These are phyloP conservation scores for Pseudotriccus pelzelni DNA, from an alignment of 2,797 vertebrate species.

Conservation along the genomic window DNA sequence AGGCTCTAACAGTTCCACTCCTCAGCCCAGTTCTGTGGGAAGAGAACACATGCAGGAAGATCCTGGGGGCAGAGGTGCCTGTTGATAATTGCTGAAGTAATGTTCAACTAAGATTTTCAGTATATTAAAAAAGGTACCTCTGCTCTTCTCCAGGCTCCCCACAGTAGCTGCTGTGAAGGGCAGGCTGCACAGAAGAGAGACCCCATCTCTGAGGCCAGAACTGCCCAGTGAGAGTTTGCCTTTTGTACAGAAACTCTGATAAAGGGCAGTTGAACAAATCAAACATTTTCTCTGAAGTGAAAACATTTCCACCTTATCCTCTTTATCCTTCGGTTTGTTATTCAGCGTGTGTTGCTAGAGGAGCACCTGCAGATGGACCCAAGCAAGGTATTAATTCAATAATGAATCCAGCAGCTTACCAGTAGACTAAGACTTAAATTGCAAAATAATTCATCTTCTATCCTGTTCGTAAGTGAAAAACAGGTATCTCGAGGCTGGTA, in stretches of 20 bases:
- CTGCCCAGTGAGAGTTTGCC: background rate
- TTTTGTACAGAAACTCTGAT: background rate
- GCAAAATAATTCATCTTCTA: background rate
- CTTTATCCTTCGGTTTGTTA: background rate
- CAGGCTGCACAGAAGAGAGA: background rate
- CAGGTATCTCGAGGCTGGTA: background rate
- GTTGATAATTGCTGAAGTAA: background rate
- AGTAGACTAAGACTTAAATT: background rate
- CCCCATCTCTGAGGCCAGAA: background rate
- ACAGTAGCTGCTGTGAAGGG: background rate
- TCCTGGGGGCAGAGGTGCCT: background rate
- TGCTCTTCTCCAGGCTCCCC: background rate
- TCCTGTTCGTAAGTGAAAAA: background rate
- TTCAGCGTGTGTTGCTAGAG: fast-evolving
- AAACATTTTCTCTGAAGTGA: background rate
- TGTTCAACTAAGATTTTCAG: background rate
- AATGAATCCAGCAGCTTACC: background rate
- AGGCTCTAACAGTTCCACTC: background rate
- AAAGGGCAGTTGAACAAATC: background rate
- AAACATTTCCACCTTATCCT: background rate
- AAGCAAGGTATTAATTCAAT: background rate
- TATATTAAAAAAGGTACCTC: background rate
- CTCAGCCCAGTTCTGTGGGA: background rate
- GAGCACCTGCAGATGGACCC: background rate
- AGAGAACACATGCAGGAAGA: background rate